Percentiles rank a stretch among this genome's conserved stretches.
phyloP scores from a whole-genome alignment of 2,113 vertebrate genomes.

The Dasyornis broadbenti region DNA sequence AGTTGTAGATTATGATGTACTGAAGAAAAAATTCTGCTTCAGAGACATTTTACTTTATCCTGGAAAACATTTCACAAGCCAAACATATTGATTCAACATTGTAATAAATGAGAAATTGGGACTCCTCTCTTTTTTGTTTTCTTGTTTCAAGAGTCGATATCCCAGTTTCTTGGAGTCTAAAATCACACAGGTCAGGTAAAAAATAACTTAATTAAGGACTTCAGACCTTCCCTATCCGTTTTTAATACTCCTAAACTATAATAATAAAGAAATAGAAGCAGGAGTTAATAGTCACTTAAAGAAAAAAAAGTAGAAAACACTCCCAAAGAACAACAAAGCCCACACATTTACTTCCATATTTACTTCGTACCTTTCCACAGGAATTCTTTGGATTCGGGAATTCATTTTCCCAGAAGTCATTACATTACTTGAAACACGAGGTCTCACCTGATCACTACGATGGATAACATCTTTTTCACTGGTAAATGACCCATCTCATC shows the following conservation, averaged over 20 bases:
- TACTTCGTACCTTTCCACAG: not conserved
- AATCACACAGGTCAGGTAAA: not conserved
- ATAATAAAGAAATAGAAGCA: not conserved
- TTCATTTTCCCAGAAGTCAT: not conserved
- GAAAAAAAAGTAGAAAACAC: not conserved
- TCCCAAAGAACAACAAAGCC: not conserved
- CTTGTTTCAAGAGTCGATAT: not conserved
- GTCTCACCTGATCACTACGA: not conserved
- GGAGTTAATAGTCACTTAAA: not conserved
- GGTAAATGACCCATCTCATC: not conserved
- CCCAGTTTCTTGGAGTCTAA: not conserved
- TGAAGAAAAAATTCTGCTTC: not conserved
- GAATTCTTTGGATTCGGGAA: not conserved
- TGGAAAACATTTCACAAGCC: not conserved
- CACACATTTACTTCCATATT: not conserved
- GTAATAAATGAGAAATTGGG: not conserved
- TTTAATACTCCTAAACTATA: not conserved
- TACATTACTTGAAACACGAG: not conserved
- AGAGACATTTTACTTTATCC: not conserved
- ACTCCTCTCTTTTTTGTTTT: not conserved
- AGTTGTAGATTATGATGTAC: conserved; percentile 21
- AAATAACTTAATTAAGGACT: not conserved
- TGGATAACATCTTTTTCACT: not conserved
- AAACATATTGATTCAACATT: not conserved
- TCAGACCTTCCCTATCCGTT: not conserved